Conservation (phyloP, 2,888 invertebrate genomes). For the Aphodius sticticus region DNA sequence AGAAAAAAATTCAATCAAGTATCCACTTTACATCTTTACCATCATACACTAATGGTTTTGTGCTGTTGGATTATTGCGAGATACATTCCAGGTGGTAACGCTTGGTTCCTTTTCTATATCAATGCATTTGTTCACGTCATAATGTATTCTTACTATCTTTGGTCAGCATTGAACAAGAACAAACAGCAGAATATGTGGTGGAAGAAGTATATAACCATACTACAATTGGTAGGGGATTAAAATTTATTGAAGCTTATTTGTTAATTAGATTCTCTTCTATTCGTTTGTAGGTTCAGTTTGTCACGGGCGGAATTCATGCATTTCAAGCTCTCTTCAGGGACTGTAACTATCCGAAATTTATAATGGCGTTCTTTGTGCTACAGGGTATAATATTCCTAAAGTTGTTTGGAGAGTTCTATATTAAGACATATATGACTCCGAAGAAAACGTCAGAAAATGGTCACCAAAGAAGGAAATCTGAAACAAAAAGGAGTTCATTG, state of each 20-base stretch:
- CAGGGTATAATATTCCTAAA: not conserved
- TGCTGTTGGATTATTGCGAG: slow-evolving; percentile 65
- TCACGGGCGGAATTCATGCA: slow-evolving; percentile 70
- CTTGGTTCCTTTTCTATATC: slow-evolving; percentile 80
- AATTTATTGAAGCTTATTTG: not conserved
- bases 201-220: slow-evolving; percentile 90
- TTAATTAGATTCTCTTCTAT: not conserved
- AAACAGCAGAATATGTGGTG: slow-evolving; percentile 91
- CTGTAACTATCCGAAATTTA: slow-evolving; percentile 9
- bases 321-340: slow-evolving; percentile 26
- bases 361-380: not conserved
- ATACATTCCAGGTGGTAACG: slow-evolving; percentile 74
- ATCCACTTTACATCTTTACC: slow-evolving; percentile 73
- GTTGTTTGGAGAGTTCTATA: not conserved
- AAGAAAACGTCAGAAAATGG: not conserved
- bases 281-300: slow-evolving; percentile 70
- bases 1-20: slow-evolving; percentile 75
- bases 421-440: not conserved
- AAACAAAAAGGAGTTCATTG: not conserved
- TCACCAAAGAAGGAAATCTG: not conserved
- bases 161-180: slow-evolving; percentile 88
- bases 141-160: slow-evolving; percentile 93
- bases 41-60: slow-evolving; percentile 68
- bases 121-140: slow-evolving; percentile 95
- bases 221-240: slow-evolving; percentile 79